Evolutionary conservation across 2,113 vertebrate genomes (phyloP).

Genomic region (Chiloscyllium plagiosum): DNA sequence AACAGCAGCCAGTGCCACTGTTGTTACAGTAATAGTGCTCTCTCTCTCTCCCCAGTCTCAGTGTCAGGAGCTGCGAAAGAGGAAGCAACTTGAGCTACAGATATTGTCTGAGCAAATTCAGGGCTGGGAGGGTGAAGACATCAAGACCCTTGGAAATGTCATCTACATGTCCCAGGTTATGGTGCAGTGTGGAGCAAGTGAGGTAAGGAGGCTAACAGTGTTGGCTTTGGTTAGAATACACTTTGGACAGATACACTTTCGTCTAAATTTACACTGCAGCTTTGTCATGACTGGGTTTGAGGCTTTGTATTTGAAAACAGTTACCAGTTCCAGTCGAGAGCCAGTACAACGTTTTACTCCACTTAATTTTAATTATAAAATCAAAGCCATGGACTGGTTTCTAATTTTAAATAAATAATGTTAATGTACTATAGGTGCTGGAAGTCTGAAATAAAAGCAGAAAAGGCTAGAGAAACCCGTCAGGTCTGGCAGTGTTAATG

Average conservation of each 20-base stretch:
- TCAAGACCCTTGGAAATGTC: slow-evolving; percentile 81
- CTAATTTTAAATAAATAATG: neutral
- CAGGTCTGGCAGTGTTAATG: too few species aligned
- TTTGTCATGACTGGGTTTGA: neutral
- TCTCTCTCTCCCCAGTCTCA: slow-evolving; percentile 58
- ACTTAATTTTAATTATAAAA: neutral
- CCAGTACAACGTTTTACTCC: neutral
- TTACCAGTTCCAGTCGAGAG: neutral
- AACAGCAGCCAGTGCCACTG: neutral
- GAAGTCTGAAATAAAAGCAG: too few species aligned
- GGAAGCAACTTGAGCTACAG: slow-evolving; percentile 89
- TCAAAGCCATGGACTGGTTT: neutral
- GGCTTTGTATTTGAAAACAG: neutral
- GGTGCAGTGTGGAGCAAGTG: slow-evolving; percentile 68
- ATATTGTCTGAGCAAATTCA: slow-evolving; percentile 89
- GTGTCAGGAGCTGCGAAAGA: slow-evolving; percentile 87
- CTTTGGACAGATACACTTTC: neutral
- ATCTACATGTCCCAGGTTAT: slow-evolving; percentile 88
- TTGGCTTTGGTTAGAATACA: neutral
- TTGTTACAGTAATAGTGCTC: neutral
- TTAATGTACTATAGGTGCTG: too few species aligned
- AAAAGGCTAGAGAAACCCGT: too few species aligned
- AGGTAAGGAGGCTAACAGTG: slow-evolving; percentile 63
- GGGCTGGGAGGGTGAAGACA: slow-evolving; percentile 90
- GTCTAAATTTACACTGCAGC: neutral